Conservation (phyloP, 2,113 vertebrate genomes). For the Gymnarchus niloticus region DNA sequence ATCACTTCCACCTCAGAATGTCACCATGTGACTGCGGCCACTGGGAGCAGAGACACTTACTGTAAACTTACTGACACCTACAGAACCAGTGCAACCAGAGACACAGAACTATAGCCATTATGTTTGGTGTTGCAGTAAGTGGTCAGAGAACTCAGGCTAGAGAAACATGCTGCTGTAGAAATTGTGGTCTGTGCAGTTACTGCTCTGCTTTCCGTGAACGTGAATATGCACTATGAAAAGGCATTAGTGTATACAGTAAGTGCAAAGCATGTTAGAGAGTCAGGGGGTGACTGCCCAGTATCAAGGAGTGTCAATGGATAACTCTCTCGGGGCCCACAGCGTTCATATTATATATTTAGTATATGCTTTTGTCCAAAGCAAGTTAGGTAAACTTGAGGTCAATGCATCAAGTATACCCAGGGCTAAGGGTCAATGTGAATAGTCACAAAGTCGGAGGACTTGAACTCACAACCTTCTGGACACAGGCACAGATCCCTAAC, state of each 20-base stretch:
- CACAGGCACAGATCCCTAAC: too few relatives aligned
- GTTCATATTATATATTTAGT: too few relatives aligned
- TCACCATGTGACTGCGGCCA: neutral
- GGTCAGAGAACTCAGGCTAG: neutral
- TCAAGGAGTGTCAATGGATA: too few relatives aligned
- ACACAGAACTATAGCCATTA: too few relatives aligned
- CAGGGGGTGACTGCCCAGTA: neutral
- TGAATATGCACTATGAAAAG: neutral
- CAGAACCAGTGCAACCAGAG: neutral
- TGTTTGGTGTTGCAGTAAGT: too few relatives aligned
- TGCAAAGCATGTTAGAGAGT: neutral
- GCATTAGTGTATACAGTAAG: neutral
- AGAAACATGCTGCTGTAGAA: neutral
- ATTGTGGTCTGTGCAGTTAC: neutral
- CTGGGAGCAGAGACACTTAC: neutral
- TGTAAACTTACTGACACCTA: neutral
- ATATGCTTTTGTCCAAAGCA: too few relatives aligned
- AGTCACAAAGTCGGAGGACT: too few relatives aligned
- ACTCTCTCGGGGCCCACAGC: too few relatives aligned
- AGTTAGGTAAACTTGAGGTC: neutral
- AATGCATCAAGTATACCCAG: neutral
- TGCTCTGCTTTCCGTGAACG: neutral
- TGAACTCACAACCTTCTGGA: too few relatives aligned
- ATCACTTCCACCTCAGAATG: neutral
- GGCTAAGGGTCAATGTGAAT: neutral